Conservation (phyloP, 2,113 vertebrate genomes). For the Onychostruthus taczanowskii region DNA sequence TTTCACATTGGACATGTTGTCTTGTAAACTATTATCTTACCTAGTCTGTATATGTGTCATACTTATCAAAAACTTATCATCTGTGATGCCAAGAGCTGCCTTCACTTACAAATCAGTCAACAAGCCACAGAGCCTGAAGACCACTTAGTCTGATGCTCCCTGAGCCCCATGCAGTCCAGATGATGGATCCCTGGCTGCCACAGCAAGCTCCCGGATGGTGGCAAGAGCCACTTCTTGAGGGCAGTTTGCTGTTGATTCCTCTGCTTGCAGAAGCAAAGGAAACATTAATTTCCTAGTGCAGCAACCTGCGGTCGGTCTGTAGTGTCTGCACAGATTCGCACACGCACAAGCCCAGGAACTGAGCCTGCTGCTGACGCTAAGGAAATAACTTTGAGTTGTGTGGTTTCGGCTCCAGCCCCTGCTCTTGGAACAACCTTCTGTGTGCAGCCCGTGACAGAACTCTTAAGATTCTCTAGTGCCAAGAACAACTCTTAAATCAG, state of each 20-base stretch:
- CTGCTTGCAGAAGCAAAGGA: neutral
- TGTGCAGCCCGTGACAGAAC: neutral
- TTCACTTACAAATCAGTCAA: neutral
- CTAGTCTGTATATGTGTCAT: neutral
- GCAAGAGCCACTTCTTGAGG: neutral
- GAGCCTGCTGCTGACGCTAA: neutral
- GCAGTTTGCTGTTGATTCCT: neutral
- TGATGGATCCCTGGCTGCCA: neutral
- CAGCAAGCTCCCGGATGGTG: accelerated
- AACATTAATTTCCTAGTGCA: neutral
- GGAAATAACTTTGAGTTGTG: neutral
- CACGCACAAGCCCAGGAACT: neutral
- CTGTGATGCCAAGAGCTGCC: neutral
- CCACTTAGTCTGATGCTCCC: neutral
- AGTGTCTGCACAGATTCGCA: accelerated
- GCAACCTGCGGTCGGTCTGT: neutral
- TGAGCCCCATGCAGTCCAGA: neutral
- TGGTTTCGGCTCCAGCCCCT: neutral
- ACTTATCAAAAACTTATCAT: neutral
- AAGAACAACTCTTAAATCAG: slow-evolving; percentile 16
- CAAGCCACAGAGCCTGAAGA: neutral
- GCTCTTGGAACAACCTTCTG: neutral
- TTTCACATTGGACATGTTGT: neutral
- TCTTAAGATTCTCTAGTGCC: neutral
- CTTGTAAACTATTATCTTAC: neutral